These are phyloP conservation scores for Tinamus major DNA, from an alignment of 2,797 vertebrate species.

Conservation along the genomic window DNA sequence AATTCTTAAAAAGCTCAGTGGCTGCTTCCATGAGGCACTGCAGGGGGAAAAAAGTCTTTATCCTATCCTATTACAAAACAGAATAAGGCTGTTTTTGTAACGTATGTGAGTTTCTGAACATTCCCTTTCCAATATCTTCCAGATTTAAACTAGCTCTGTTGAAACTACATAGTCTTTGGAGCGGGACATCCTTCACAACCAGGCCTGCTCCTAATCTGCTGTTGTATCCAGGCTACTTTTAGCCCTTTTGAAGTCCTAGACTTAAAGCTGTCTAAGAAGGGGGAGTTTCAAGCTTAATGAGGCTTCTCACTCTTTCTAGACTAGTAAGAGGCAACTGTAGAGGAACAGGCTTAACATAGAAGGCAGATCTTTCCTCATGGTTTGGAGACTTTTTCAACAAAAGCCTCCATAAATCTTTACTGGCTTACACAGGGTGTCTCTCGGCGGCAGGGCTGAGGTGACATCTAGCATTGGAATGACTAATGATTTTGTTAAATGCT, in stretches of 20 bases:
- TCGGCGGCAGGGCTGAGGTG: not conserved
- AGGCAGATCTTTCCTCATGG: not conserved
- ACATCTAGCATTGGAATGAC: not conserved
- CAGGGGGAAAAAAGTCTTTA: not conserved
- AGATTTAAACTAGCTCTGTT: not conserved
- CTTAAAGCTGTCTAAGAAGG: not conserved
- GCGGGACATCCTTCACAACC: not conserved
- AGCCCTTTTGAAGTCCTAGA: not conserved
- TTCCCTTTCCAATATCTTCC: not conserved
- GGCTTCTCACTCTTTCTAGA: not conserved
- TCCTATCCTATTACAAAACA: not conserved
- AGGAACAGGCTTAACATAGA: not conserved
- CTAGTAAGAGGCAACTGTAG: not conserved
- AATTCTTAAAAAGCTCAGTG: constrained; percentile 15
- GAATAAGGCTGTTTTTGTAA: not conserved
- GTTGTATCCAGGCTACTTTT: constrained; percentile 6
- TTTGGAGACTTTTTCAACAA: not conserved
- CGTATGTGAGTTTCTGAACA: not conserved
- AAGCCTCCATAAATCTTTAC: not conserved
- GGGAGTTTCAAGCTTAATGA: not conserved
- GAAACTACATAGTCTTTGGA: not conserved
- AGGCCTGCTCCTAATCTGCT: not conserved
- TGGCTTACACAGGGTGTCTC: not conserved
- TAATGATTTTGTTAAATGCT: not conserved
- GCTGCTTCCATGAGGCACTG: not conserved